Conservation (phyloP, 2,113 vertebrate genomes). For the Albula glossodonta region DNA sequence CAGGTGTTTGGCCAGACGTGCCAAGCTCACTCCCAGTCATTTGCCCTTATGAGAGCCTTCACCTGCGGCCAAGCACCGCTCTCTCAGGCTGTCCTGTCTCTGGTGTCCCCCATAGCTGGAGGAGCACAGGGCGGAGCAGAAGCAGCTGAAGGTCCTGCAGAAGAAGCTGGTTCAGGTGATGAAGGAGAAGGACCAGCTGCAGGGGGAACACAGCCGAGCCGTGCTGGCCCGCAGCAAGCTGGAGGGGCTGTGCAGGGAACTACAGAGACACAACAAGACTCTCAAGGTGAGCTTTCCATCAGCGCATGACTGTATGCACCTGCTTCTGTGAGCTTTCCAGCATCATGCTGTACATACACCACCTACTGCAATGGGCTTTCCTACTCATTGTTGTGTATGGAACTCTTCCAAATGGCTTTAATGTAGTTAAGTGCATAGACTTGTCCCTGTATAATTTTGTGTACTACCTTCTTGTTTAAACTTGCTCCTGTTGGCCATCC, state of each 20-base stretch:
- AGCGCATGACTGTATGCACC: too few relatives aligned
- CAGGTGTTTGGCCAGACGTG: too few relatives aligned
- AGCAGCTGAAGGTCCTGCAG: constrained; percentile 87
- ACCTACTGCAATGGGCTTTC: too few relatives aligned
- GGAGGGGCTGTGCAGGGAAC: constrained; percentile 91
- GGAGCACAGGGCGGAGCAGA: constrained; percentile 89
- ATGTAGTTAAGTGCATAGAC: too few relatives aligned
- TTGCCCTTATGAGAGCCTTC: too few relatives aligned
- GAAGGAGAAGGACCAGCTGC: constrained; percentile 95
- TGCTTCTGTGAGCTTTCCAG: too few relatives aligned
- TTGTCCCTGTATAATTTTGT: too few relatives aligned
- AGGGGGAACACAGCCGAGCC: constrained; percentile 91
- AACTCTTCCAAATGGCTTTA: too few relatives aligned
- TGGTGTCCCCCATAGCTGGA: constrained; percentile 74
- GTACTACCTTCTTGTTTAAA: too few relatives aligned
- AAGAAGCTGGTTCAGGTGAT: constrained; percentile 85
- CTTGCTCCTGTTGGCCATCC: too few relatives aligned
- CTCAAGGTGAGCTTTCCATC: constrained; percentile 78
- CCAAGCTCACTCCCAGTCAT: too few relatives aligned
- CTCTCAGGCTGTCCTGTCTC: not conserved
- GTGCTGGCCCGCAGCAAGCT: constrained; percentile 94
- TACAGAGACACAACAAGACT: constrained; percentile 98
- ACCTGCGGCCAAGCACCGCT: not conserved
- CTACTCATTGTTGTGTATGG: too few relatives aligned
- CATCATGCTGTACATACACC: not conserved